Evolutionary conservation across 2,113 vertebrate genomes (phyloP).

Genomic region (Forbesichthys agassizii): DNA sequence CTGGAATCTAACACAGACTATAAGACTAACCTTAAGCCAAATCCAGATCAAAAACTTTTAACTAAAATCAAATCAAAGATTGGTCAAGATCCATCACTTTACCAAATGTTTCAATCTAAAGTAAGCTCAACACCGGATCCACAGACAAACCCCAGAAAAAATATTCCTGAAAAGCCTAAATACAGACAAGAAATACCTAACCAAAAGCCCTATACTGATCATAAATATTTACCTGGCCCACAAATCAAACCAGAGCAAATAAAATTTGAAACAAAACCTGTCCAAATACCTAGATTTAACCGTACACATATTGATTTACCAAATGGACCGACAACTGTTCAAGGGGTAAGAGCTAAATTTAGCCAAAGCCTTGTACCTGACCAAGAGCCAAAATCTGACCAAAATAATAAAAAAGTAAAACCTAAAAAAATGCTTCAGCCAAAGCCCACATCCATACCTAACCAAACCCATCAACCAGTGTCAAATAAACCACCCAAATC

Average conservation of each 20-base stretch:
- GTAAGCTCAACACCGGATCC: conserved; percentile 13
- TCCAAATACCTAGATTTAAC: conserved; percentile 10
- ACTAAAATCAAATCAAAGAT: conserved; percentile 1
- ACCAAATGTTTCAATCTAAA: no score
- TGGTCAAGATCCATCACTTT: not conserved
- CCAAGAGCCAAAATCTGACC: conserved; percentile 11
- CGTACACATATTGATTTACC: conserved; percentile 5
- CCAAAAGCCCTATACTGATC: conserved; percentile 4
- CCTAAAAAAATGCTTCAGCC: conserved; percentile 6
- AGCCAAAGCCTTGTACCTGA: not conserved
- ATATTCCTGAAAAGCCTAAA: conserved; percentile 14
- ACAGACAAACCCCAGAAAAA: not conserved
- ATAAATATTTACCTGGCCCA: not conserved
- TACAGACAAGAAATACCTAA: conserved; percentile 10
- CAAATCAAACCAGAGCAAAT: conserved; percentile 16
- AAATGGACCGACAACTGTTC: conserved; percentile 29
- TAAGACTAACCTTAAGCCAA: not conserved
- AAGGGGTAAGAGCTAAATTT: conserved; percentile 21
- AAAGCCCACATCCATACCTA: conserved; percentile 7
- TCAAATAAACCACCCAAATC: conserved; percentile 27
- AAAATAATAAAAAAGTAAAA: not conserved
- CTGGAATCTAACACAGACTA: conserved; percentile 8
- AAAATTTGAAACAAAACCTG: not conserved
- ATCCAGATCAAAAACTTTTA: not conserved
- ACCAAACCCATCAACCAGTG: conserved; percentile 10